A percentile compares a stretch with the other conserved stretches of the same genome.
Evolutionary conservation across 2,113 vertebrate species (phyloP).

Genomic region (Ictidomys tridecemlineatus): DNA sequence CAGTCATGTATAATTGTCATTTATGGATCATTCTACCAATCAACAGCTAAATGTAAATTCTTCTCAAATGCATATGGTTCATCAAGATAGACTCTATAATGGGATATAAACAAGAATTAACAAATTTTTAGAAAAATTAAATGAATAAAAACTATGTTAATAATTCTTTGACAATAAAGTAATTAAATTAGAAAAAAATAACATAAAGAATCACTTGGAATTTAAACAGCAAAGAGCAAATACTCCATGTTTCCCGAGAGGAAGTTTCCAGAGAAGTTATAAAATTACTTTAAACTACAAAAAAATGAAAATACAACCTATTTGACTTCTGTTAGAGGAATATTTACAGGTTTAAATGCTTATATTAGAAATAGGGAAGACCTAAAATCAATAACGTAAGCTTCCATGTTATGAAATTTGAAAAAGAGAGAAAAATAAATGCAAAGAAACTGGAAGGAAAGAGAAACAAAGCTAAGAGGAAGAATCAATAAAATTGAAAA

Average conservation of each 20-base stretch:
- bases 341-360: background rate
- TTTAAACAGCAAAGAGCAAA: background rate
- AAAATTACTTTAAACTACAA: background rate
- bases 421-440: background rate
- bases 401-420: background rate
- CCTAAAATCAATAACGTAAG: background rate
- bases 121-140: background rate
- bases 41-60: background rate
- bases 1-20: background rate
- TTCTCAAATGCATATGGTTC: slow-evolving; percentile 6
- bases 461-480: background rate
- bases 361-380: background rate
- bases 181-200: background rate
- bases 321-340: too few relatives aligned
- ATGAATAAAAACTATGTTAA: background rate
- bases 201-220: background rate
- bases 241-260: background rate
- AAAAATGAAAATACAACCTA: background rate
- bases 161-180: background rate
- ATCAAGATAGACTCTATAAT: background rate
- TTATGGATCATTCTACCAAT: background rate
- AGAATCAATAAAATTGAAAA: background rate
- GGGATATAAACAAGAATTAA: background rate
- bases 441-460: background rate
- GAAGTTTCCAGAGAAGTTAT: background rate